Conservation (phyloP, 2,113 vertebrate species). For the Balaeniceps rex region DNA sequence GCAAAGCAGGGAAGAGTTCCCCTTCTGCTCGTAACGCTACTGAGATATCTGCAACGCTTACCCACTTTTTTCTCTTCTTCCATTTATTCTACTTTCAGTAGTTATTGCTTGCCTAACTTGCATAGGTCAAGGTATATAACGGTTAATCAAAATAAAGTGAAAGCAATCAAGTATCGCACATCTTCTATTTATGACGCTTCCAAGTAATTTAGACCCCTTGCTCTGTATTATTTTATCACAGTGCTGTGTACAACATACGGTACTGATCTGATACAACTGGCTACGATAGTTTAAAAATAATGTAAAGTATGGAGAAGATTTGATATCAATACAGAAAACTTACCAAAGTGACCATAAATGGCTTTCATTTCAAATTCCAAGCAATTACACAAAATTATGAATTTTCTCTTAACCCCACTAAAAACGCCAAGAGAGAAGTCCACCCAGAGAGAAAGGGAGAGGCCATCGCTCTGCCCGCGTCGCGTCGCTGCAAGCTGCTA, state of each 20-base stretch:
- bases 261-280: neutral
- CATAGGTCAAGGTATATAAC: accelerated
- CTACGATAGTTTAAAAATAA: neutral
- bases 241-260: too few species aligned
- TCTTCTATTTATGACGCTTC: neutral
- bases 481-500: neutral
- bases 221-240: neutral
- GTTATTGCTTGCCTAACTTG: neutral
- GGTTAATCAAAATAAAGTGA: neutral
- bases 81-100: neutral
- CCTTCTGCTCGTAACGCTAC: neutral
- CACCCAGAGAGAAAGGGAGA: neutral
- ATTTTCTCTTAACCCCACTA: neutral
- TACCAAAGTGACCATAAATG: too few species aligned
- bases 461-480: neutral
- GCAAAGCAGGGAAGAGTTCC: neutral
- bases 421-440: neutral
- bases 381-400: too few species aligned
- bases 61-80: neutral
- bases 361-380: neutral
- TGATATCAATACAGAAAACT: neutral
- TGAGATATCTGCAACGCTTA: accelerated
- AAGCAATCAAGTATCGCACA: too few species aligned
- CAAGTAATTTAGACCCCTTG: neutral
- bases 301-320: accelerated